A percentile compares a stretch with the other conserved stretches of the same genome.
Conservation (phyloP, 1,140 invertebrate species). For the Trichonephila clavata region DNA sequence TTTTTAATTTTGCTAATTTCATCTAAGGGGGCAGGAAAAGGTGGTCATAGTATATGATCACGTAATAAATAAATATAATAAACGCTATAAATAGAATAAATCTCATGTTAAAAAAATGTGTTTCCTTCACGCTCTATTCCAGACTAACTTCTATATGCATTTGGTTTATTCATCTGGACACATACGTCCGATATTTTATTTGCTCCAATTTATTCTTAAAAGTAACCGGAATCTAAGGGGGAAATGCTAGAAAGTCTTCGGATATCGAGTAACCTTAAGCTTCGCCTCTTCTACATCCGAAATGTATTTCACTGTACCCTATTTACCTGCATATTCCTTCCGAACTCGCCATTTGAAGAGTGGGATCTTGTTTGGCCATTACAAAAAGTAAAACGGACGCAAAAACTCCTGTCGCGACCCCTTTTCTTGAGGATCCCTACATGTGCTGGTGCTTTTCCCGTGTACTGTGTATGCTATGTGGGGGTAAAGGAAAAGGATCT, state of each 20-base stretch:
- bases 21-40: background rate
- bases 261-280: constrained; percentile 17
- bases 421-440: background rate
- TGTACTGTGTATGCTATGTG: background rate
- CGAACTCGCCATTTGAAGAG: constrained; percentile 44
- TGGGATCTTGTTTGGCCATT: constrained; percentile 62
- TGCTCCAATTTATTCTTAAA: background rate
- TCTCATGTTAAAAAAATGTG: too few species aligned
- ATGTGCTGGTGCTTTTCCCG: background rate
- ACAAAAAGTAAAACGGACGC: constrained; percentile 38
- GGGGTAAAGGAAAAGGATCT: background rate
- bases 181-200: background rate
- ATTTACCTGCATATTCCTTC: constrained; percentile 45
- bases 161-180: background rate
- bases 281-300: background rate
- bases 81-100: too few species aligned
- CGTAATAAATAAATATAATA: background rate
- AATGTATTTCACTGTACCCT: constrained; percentile 34
- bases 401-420: constrained; percentile 20
- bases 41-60: background rate
- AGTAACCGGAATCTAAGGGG: background rate
- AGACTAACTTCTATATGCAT: background rate
- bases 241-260: background rate
- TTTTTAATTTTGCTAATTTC: too few species aligned
- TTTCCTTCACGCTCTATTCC: too few species aligned